Evolutionary conservation across 2,113 vertebrate species (phyloP).

Genomic region (Cochlearius cochlearius): DNA sequence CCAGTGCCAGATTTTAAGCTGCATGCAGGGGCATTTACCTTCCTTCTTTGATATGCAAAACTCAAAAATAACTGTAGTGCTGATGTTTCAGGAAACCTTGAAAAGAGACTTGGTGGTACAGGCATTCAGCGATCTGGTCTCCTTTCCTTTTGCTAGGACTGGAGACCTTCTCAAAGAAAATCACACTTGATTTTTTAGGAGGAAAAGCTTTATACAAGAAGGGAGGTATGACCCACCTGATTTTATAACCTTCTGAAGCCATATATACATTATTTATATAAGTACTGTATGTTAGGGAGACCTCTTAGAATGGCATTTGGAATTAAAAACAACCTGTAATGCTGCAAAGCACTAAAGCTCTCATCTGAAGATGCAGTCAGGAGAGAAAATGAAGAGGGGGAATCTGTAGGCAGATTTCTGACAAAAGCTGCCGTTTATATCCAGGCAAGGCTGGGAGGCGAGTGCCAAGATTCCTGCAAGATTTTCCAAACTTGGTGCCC

Average conservation of each 20-base stretch:
- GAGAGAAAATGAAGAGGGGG: constrained; percentile 12
- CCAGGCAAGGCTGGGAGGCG: background rate
- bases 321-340: background rate
- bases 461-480: constrained; percentile 28
- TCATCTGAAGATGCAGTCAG: background rate
- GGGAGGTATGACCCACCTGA: background rate
- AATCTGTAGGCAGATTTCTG: constrained; percentile 28
- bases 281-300: background rate
- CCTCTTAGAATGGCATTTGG: background rate
- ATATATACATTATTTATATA: background rate
- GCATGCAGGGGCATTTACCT: background rate
- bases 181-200: background rate
- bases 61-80: background rate
- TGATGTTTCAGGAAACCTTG: background rate
- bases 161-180: background rate
- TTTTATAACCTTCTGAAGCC: background rate
- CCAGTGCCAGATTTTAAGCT: background rate
- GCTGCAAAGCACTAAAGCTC: background rate
- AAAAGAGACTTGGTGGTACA: background rate
- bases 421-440: constrained; percentile 34
- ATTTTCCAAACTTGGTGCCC: background rate
- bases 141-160: background rate
- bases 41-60: background rate
- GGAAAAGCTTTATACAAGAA: background rate
- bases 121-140: background rate